Base-by-base conservation (phyloP, 2,797 vertebrate species). In the Gymnodraco acuticeps region DNA sequence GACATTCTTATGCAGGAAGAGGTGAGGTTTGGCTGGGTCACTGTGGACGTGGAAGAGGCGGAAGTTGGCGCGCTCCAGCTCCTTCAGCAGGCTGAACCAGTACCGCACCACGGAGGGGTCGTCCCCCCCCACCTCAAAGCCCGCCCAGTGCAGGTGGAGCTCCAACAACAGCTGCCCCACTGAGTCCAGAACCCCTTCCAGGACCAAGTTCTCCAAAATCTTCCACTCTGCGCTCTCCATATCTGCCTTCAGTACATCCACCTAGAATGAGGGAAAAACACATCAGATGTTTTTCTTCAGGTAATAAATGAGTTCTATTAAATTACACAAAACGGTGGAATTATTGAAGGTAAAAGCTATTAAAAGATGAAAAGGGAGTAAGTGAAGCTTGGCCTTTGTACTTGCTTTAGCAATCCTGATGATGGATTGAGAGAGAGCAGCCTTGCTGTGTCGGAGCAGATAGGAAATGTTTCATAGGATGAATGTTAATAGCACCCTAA, bases 171-270 rank as follows among this genome's bases (percentile, higher is more conserved):
- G 93, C 91, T 99, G 97, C 50, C 97, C 97, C 45, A 99, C 96
- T 2, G 96, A 96, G 43, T 95, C 93, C 42, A 98, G 88, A 47
- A 98, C 95, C 51, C 96, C 94, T 73, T 99, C 97, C 85, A 99
- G 90, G 65, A 99, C 89, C 75, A 99, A 82, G 64, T 99, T 99
- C 93, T 99, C 98, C 89, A 99, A 85, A 87, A 99, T 97, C 88
- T 99, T 99, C 98, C 98, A 99, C 90, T 99, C 97, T 0, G 97
- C 98, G 0, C 98, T 98, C 87, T 99, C 97, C 95, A 99, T 95
- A 4, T 98, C 97, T 16, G 95, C 95, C 89, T 99, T 99, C 63
- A 99, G 93, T 51, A 99, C 91, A 60, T 99, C 98, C 64, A 99
- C 96, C 98, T 99, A 85, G 12, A 81, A 58, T 16, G 27, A 0